Conservation (phyloP, 2,797 vertebrate species). For the Diglossa cyanea region DNA sequence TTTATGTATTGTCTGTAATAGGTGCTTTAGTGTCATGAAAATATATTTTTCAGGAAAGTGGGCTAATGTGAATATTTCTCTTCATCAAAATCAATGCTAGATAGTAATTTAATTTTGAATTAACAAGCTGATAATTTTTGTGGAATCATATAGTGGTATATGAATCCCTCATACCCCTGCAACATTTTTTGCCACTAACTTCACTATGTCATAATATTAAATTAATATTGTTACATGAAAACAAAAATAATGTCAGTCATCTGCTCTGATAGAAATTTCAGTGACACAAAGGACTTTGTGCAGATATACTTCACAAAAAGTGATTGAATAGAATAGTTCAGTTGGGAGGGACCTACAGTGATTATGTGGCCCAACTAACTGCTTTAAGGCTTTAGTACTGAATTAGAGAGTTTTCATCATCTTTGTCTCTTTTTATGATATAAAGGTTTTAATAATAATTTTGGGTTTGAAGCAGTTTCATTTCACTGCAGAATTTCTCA, state of each 20-base stretch:
- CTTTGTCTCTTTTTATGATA: not conserved
- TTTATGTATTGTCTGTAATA: not conserved
- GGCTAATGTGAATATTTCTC: not conserved
- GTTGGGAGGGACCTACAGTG: not conserved
- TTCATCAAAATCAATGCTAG: not conserved
- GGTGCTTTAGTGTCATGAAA: not conserved
- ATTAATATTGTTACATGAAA: not conserved
- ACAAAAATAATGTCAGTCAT: not conserved
- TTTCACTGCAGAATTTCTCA: not conserved
- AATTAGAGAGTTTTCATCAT: not conserved
- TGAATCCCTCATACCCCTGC: not conserved
- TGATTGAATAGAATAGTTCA: not conserved
- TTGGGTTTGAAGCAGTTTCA: not conserved
- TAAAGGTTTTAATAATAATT: not conserved
- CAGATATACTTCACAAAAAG: not conserved
- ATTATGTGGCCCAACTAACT: not conserved
- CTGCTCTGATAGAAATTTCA: not conserved
- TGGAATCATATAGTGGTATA: not conserved
- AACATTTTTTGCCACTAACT: not conserved
- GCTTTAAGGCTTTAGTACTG: not conserved
- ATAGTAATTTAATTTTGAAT: not conserved
- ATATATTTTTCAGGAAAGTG: not conserved
- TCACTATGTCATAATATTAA: not conserved
- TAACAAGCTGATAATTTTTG: not conserved
- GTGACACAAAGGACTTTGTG: not conserved